phyloP scores from a whole-genome alignment of 2,888 invertebrate species.

The Heterodera filipjevi region DNA sequence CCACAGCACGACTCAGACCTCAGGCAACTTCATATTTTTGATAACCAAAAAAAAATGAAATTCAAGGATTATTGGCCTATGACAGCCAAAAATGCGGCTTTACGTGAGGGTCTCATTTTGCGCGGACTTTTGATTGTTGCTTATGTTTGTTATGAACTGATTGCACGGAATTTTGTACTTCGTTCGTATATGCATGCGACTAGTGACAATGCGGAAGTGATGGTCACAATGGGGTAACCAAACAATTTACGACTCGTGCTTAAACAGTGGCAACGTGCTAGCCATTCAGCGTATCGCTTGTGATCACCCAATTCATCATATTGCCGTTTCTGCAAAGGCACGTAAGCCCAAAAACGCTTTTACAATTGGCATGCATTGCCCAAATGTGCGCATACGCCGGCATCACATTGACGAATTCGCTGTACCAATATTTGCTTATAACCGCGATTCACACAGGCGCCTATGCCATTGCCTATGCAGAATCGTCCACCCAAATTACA shows the following conservation, averaged over 20 bases:
- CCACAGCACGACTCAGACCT: constrained; percentile 61
- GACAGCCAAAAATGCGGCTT: constrained; percentile 54
- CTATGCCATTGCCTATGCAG: constrained; percentile 64
- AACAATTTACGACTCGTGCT: too few relatives aligned
- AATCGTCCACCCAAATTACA: constrained; percentile 63
- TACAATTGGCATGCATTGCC: constrained; percentile 52
- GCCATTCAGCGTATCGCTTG: constrained; percentile 46
- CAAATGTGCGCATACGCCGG: constrained; percentile 53
- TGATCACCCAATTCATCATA: constrained; percentile 59
- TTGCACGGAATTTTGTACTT: constrained; percentile 64
- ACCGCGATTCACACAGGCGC: constrained; percentile 62
- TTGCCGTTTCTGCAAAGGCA: constrained; percentile 60
- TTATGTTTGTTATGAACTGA: constrained; percentile 64
- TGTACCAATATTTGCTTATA: constrained; percentile 60
- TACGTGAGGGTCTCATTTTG: constrained; percentile 58
- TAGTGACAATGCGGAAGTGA: constrained; percentile 60
- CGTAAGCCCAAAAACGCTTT: constrained; percentile 49
- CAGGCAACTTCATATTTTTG: constrained; percentile 39
- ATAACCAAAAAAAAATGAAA: background rate
- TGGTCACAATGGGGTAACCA: constrained; percentile 57
- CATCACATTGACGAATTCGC: constrained; percentile 55
- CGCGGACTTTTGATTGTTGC: constrained; percentile 61
- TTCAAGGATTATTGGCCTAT: constrained; percentile 60
- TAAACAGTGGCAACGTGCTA: background rate
- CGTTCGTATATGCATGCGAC: constrained; percentile 62